Conservation (phyloP, 2,888 invertebrate species). For the Ametastegia equiseti region DNA sequence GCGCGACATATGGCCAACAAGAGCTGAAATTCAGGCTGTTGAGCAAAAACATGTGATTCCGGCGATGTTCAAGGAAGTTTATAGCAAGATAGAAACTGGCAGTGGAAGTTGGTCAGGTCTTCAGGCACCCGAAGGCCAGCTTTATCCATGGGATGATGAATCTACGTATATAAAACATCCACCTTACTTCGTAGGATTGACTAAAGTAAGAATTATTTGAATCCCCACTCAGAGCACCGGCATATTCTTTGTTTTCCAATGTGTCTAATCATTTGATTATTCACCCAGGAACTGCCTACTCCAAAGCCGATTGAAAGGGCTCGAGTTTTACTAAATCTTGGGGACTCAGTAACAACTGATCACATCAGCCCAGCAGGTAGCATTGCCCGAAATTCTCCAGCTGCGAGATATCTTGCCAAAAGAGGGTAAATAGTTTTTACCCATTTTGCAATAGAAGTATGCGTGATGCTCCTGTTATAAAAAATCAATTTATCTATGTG, state of each 20-base stretch:
- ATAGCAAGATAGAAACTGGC: conserved; percentile 90
- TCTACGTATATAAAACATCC: conserved; percentile 98
- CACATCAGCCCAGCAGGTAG: conserved; percentile 99
- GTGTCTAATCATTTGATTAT: conserved; percentile 45
- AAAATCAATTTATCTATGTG: not conserved
- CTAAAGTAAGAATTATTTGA: conserved; percentile 71
- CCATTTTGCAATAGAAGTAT: not conserved
- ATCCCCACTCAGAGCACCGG: not conserved
- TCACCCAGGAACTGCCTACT: conserved; percentile 80
- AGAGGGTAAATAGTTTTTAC: conserved; percentile 80
- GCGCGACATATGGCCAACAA: conserved; percentile 96
- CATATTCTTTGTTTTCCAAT: not conserved
- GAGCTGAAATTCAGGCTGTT: conserved; percentile 92
- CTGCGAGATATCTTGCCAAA: conserved; percentile 87
- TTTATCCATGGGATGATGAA: conserved; percentile 93
- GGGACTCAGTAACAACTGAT: conserved; percentile 99
- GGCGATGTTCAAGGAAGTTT: conserved; percentile 96
- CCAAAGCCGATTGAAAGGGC: conserved; percentile 84
- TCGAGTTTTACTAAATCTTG: conserved; percentile 89
- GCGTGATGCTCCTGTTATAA: not conserved
- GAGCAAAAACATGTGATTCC: conserved; percentile 95
- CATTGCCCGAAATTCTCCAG: conserved; percentile 96
- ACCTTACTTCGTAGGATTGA: conserved; percentile 95
- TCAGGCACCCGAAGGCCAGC: conserved; percentile 86
- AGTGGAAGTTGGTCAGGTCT: conserved; percentile 91